phyloP scores from a whole-genome alignment of 2,113 vertebrate species.

The Siniperca chuatsi region DNA sequence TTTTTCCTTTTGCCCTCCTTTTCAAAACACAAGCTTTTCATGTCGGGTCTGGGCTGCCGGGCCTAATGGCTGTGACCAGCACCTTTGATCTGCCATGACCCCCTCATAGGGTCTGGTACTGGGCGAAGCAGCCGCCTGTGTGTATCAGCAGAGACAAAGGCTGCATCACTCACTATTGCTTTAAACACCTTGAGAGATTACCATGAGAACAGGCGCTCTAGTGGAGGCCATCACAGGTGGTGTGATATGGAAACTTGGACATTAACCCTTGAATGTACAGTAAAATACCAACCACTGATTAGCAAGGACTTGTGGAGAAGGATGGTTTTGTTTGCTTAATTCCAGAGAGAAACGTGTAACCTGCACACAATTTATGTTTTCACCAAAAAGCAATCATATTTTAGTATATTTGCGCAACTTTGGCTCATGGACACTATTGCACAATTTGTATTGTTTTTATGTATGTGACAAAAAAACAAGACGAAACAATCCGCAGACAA shows the following conservation, averaged over 20 bases:
- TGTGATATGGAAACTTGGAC: slow-evolving; percentile 56
- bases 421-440: not conserved
- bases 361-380: not conserved
- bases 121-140: slow-evolving; percentile 76
- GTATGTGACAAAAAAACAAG: not conserved
- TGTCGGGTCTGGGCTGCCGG: slow-evolving; percentile 82
- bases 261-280: slow-evolving; percentile 63
- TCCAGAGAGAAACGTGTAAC: slow-evolving; percentile 1
- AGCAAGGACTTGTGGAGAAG: not conserved
- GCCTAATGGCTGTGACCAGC: slow-evolving; percentile 88
- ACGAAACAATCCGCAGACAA: not conserved
- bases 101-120: slow-evolving; percentile 77
- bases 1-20: slow-evolving; percentile 82
- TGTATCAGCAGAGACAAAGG: slow-evolving; percentile 79
- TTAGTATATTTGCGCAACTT: not conserved
- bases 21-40: slow-evolving; percentile 89
- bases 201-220: slow-evolving; percentile 65
- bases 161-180: slow-evolving; percentile 78
- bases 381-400: not conserved
- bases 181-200: slow-evolving; percentile 82
- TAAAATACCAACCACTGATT: slow-evolving; percentile 17
- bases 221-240: slow-evolving; percentile 65
- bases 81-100: slow-evolving; percentile 88
- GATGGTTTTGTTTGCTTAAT: not conserved
- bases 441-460: not conserved